Conservation (phyloP, 2,888 invertebrate genomes). For the Hydrotaea cyrtoneurina region DNA sequence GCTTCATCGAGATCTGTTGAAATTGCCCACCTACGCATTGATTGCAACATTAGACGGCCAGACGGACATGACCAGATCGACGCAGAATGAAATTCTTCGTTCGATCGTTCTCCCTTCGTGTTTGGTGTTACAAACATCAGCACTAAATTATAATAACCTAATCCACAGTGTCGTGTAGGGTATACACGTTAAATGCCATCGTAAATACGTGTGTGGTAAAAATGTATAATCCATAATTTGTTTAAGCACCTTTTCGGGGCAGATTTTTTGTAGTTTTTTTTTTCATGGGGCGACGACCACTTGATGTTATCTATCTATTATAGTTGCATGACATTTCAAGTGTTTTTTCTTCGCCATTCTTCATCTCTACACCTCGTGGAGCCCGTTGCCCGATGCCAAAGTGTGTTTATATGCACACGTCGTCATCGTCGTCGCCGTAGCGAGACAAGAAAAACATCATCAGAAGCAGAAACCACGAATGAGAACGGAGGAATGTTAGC, state of each 20-base stretch:
- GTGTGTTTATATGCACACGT: constrained; percentile 39
- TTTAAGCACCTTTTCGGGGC: constrained; percentile 34
- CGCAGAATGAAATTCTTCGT: no score
- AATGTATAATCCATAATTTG: constrained; percentile 2
- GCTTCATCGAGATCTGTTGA: no score
- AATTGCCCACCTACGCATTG: no score
- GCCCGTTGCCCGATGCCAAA: constrained; percentile 26
- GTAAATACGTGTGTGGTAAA: background rate
- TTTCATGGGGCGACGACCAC: constrained; percentile 48
- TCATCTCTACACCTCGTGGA: constrained; percentile 28
- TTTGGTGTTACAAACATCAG: no score
- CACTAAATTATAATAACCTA: no score
- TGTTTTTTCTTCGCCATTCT: constrained; percentile 52
- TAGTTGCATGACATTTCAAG: constrained; percentile 61
- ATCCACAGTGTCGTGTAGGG: no score
- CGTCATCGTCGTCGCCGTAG: background rate
- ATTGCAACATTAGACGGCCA: no score
- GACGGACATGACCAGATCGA: no score
- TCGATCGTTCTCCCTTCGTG: no score
- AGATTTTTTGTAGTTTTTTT: background rate
- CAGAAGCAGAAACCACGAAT: background rate
- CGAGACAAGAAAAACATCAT: background rate
- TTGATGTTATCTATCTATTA: constrained; percentile 50
- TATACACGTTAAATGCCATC: constrained; percentile 13
- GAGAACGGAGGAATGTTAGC: background rate